Conservation (phyloP, 2,888 invertebrate species). For the Caenorhabditis virilis region DNA sequence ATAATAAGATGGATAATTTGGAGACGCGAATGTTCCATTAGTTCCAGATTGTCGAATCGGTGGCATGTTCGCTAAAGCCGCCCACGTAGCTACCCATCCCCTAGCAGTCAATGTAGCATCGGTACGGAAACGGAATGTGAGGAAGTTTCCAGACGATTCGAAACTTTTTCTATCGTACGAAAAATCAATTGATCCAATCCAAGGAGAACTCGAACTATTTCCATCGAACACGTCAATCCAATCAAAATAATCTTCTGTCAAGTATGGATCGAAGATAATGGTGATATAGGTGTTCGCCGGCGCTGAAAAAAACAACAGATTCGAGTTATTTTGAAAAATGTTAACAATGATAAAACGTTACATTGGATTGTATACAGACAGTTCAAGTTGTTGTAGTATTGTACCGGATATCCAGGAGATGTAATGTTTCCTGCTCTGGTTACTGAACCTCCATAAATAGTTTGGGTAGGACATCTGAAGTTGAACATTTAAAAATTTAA, state of each 20-base stretch:
- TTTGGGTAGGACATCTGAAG: slow-evolving; percentile 13
- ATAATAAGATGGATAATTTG: slow-evolving; percentile 86
- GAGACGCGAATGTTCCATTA: slow-evolving; percentile 68
- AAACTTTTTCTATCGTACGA: neutral
- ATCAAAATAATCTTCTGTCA: slow-evolving; percentile 96
- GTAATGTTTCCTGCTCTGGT: slow-evolving; percentile 21
- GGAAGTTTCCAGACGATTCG: neutral
- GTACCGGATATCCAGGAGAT: slow-evolving; percentile 23
- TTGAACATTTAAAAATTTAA: slow-evolving; percentile 10
- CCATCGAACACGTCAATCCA: slow-evolving; percentile 76
- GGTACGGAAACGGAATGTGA: neutral
- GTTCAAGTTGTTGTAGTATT: slow-evolving; percentile 33
- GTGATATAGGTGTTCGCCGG: slow-evolving; percentile 82
- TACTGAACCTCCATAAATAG: slow-evolving; percentile 14
- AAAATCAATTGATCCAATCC: slow-evolving; percentile 4
- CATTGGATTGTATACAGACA: slow-evolving; percentile 21
- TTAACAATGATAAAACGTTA: too few relatives aligned
- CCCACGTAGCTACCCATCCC: slow-evolving; percentile 3
- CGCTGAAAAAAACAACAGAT: too few relatives aligned
- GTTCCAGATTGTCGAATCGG: slow-evolving; percentile 25
- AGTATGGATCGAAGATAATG: slow-evolving; percentile 95
- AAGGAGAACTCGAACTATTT: slow-evolving; percentile 4
- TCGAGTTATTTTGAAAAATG: too few relatives aligned
- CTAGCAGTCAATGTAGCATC: neutral
- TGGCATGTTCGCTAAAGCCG: slow-evolving; percentile 4